Evolutionary conservation across 2,888 invertebrate species (phyloP), one percentile per base, ranked within the genome.

Genomic region (Ellobium chinense): DNA sequence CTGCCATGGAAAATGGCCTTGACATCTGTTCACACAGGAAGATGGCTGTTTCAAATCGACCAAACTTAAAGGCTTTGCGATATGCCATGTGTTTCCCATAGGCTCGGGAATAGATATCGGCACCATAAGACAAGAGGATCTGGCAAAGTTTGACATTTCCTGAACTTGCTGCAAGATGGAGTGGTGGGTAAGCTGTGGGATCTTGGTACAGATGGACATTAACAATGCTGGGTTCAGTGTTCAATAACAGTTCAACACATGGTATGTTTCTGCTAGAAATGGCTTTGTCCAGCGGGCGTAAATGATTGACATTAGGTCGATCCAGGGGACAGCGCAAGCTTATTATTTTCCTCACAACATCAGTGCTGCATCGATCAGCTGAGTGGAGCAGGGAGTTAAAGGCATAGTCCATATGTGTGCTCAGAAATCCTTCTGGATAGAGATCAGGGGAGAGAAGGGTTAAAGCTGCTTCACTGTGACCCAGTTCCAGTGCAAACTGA

Each of bases 151-250:
- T 56, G 18, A 77, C 68, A 37, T 69, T 46, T 31, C 77, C 77
- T 21, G 77, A 68, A n/a, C 77, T 69, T 14, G 77, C 77, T 21
- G 77, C 77, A 7, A 77, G 60, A 27, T 77, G 77, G 39, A 77
- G 77, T 0, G 77, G 77, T 24, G 77, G 77, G 60, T 69, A 77
- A 1, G 77, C 77, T 21, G 36, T 69, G 2, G 77, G 77, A 31
- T 77, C 77, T 24, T 77, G 77, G 39, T 77, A 77, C 2, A 77
- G 46, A 27, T 77, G 77, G 21, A 77, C 77, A 77, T 77, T 77
- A 14, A 77, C 77, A 39, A 77, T 77, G 34, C 9, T 18, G 21
- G 77, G 60, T 29, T 68, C 58, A 5, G 69, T 29, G 9, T 56
- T 46, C 29, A 77, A 31, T 27, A 77, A 34, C 9, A 77, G 39